Evolutionary conservation across 2,888 invertebrate species (phyloP).

Genomic region (Callyntrura guangdongensis): DNA sequence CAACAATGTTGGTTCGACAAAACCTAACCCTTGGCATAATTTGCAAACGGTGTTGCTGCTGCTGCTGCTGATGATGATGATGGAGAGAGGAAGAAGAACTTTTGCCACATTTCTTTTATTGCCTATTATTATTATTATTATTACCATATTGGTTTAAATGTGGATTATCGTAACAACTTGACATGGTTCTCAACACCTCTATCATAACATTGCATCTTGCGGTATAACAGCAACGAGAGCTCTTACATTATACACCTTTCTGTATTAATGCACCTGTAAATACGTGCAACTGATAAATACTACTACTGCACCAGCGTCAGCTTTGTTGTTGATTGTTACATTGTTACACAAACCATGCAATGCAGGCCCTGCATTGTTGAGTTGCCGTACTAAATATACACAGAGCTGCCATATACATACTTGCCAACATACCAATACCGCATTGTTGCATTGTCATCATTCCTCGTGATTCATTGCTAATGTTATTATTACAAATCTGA

Average conservation of each 20-base stretch:
- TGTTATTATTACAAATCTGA: slow-evolving; percentile 4
- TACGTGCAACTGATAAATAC: not conserved
- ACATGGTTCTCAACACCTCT: slow-evolving; percentile 54
- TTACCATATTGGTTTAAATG: not conserved
- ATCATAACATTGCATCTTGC: too few species aligned
- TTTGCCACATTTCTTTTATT: slow-evolving; percentile 12
- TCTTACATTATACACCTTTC: not conserved
- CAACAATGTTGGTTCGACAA: not conserved
- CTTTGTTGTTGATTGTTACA: too few species aligned
- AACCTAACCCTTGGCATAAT: slow-evolving; percentile 1
- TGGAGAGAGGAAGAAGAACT: slow-evolving; percentile 42
- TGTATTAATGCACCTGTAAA: not conserved
- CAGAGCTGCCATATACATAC: too few species aligned
- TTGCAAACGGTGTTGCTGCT: not conserved
- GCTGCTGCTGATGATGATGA: not conserved
- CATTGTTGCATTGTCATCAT: not conserved
- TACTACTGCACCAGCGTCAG: not conserved
- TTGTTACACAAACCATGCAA: too few species aligned
- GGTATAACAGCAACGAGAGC: not conserved
- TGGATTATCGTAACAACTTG: slow-evolving; percentile 5
- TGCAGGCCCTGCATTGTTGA: too few species aligned
- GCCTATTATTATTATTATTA: not conserved
- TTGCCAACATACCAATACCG: not conserved
- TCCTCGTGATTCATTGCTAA: not conserved
- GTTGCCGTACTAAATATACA: too few species aligned